Evolutionary conservation across 2,797 vertebrate genomes (phyloP).

Genomic region (Pseudochaenichthys georgianus): DNA sequence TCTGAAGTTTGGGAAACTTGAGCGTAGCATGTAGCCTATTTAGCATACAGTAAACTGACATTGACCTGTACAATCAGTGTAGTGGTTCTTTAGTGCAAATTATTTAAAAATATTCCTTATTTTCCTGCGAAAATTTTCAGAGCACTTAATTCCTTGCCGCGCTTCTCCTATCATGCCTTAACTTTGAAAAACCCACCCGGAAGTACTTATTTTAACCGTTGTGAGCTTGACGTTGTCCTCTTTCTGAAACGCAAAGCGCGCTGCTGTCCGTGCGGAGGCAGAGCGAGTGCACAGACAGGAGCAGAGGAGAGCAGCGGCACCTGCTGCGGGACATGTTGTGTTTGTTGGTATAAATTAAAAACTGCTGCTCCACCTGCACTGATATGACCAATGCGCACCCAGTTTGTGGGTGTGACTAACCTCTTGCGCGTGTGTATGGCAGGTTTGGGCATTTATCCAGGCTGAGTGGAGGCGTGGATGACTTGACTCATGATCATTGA

Average conservation of each 20-base stretch:
- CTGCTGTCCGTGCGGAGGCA: slow-evolving; percentile 16
- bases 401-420: slow-evolving; percentile 75
- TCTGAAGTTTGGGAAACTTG: too few relatives aligned
- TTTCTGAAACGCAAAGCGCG: slow-evolving; percentile 36
- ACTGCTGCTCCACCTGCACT: slow-evolving; percentile 26
- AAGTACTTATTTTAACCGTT: accelerated
- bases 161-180: not conserved
- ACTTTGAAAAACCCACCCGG: slow-evolving; percentile 54
- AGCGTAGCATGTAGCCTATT: too few relatives aligned
- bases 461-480: slow-evolving; percentile 36
- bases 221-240: not conserved
- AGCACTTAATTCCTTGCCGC: too few relatives aligned
- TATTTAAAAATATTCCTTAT: not conserved
- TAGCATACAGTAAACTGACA: not conserved
- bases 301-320: not conserved
- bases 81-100: not conserved
- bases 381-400: slow-evolving; percentile 55
- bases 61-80: not conserved
- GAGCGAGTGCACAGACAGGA: slow-evolving; percentile 11
- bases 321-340: not conserved
- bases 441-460: slow-evolving; percentile 31
- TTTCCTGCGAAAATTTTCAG: not conserved
- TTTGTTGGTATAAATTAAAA: not conserved
- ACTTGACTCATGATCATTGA: slow-evolving; percentile 44
- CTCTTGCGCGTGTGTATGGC: slow-evolving; percentile 50